Evolutionary conservation across 2,888 invertebrate species (phyloP), one percentile per base, ranked within the genome.

Genomic region (Eristalis intricaria): DNA sequence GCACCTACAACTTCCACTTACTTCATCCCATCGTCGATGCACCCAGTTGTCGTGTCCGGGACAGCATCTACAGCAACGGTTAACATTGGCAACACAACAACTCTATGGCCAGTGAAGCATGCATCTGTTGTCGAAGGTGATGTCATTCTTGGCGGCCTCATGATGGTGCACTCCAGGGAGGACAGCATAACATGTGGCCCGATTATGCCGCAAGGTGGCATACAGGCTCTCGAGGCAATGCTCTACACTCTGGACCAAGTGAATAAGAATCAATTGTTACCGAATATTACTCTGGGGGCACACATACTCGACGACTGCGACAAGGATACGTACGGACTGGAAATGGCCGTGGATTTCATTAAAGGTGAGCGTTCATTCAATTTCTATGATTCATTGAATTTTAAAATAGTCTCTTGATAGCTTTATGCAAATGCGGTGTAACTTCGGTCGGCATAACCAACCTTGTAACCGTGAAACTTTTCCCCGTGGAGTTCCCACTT

Each of bases 311-410:
- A 98, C 91, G 98, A 98, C 93, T 98, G 98, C 93, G 98, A 98
- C 94, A 97, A 98, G 93, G 98, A 98, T 92, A 98, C 98, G 0
- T 98, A 98, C 91, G 98, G 98, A 0, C 94, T 98, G 89, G 98
- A 98, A 92, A 98, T 98, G 96, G 98, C 98, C 19, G 97, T 98
- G 19, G 98, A 98, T 93, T 98, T 98, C 92, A 98, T 98, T 88
- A 97, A 98, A 96, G 98, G 98, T 98, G 94, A 94, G 95, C 92
- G 0, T 22, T 15, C 1, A 5, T 50, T 19, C 50, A 19, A 1
- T 50, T 50, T 5, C 19, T 50, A 50, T n/a, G 43, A 43, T n/a
- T 19, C n/a, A 50, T 50, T 50, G 19, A 50, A 50, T 50, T 50
- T 50, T 19, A 8, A 50, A 50, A 8, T 50, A 19, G 50, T 50